Percentiles rank a stretch among this genome's conserved stretches.
Evolutionary conservation across 2,888 invertebrate species (phyloP).

Genomic region (Masnerella sp.): DNA sequence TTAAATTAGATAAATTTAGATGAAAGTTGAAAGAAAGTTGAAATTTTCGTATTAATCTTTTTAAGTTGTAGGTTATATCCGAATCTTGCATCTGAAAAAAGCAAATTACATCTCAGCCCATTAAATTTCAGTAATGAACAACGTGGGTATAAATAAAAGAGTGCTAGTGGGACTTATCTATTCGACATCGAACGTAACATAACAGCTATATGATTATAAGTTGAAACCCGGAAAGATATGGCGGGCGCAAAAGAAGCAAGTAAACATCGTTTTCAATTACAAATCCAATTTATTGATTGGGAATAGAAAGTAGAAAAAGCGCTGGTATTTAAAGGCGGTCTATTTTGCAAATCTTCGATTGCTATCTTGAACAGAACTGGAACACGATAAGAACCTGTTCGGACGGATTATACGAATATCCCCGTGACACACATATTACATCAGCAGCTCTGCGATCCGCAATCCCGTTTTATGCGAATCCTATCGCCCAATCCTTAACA

Average conservation of each 20-base stretch:
- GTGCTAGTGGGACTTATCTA: too few species aligned
- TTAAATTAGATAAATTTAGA: too few species aligned
- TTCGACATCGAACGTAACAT: slow-evolving; percentile 10
- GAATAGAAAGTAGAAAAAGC: slow-evolving; percentile 31
- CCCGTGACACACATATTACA: slow-evolving; percentile 44
- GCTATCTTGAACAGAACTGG: slow-evolving; percentile 30
- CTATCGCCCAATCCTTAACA: slow-evolving; percentile 58
- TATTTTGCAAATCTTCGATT: slow-evolving; percentile 33
- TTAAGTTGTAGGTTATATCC: too few species aligned
- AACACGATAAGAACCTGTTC: slow-evolving; percentile 51
- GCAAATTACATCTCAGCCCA: too few species aligned
- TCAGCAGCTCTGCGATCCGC: slow-evolving; percentile 26
- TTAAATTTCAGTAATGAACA: too few species aligned
- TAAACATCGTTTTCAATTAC: slow-evolving; percentile 34
- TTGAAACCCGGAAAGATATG: slow-evolving; percentile 5
- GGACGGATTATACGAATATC: slow-evolving; percentile 41
- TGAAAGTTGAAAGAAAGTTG: too few species aligned
- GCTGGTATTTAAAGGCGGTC: slow-evolving; percentile 20
- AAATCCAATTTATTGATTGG: slow-evolving; percentile 40
- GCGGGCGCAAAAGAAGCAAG: not conserved
- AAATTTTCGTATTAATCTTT: too few species aligned
- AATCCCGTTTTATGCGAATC: slow-evolving; percentile 67
- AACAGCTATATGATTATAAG: slow-evolving; percentile 14
- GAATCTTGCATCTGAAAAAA: too few species aligned
- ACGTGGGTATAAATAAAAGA: too few species aligned